Conservation (phyloP, 1,140 invertebrate genomes). For the Aleiodes sp. region DNA sequence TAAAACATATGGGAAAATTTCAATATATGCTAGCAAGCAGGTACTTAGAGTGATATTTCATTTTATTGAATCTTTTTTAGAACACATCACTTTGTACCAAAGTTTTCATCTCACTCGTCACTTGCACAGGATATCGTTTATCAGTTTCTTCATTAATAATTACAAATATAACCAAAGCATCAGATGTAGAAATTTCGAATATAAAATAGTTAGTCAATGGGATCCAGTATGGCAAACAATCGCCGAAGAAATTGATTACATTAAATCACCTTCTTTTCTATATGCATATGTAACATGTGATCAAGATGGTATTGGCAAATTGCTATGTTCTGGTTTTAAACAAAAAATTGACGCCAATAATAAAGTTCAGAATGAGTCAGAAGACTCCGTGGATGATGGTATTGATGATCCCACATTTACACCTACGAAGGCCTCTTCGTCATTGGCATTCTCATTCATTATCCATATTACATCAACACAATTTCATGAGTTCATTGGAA, state of each 20-base stretch:
- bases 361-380: neutral
- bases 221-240: conserved; percentile 11
- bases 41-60: too few relatives aligned
- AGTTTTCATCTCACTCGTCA: too few relatives aligned
- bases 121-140: too few relatives aligned
- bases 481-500: neutral
- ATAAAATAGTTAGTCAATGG: too few relatives aligned
- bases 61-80: too few relatives aligned
- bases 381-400: neutral
- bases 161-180: too few relatives aligned
- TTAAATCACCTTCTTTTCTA: neutral
- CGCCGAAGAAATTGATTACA: neutral
- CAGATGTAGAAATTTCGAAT: too few relatives aligned
- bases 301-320: conserved; percentile 15
- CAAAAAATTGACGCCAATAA: neutral
- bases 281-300: conserved; percentile 25
- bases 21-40: too few relatives aligned
- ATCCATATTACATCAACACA: neutral
- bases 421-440: neutral
- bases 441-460: neutral
- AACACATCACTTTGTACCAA: too few relatives aligned
- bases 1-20: too few relatives aligned
- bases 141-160: too few relatives aligned
- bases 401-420: neutral
- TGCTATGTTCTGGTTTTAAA: neutral